A percentile compares a stretch with the other conserved stretches of the same genome.
These are phyloP conservation scores for Cosmia pyralina DNA, from an alignment of 2,888 invertebrate genomes.

Conservation along the genomic window DNA sequence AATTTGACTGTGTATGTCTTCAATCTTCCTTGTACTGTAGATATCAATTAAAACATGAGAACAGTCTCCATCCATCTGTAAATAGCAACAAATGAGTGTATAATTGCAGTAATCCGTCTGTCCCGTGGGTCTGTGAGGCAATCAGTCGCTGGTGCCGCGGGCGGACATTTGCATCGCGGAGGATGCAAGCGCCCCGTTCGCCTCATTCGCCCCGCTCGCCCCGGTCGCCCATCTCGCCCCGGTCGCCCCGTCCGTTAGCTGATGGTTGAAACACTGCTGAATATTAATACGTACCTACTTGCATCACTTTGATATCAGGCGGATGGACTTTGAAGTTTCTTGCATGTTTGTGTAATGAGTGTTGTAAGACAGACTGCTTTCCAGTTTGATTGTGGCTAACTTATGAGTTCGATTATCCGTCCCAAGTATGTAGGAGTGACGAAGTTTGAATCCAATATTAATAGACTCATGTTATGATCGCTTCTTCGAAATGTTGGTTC, in stretches of 20 bases:
- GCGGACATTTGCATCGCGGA: slow-evolving; percentile 61
- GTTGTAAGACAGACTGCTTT: not conserved
- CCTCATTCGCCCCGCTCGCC: not conserved
- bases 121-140: slow-evolving; percentile 57
- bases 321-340: slow-evolving; percentile 52
- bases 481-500: not conserved
- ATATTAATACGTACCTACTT: slow-evolving; percentile 64
- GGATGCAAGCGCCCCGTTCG: slow-evolving; percentile 18
- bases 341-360: slow-evolving; percentile 43
- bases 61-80: slow-evolving; percentile 53
- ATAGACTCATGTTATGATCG: not conserved
- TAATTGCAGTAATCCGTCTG: slow-evolving; percentile 66
- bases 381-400: slow-evolving; percentile 8
- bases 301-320: slow-evolving; percentile 63
- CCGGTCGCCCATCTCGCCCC: not conserved
- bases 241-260: not conserved
- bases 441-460: not conserved
- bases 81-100: slow-evolving; percentile 65
- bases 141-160: slow-evolving; percentile 61
- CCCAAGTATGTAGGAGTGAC: not conserved
- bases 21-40: slow-evolving; percentile 45
- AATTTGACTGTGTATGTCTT: slow-evolving; percentile 6
- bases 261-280: slow-evolving; percentile 50
- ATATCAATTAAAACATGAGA: slow-evolving; percentile 62
- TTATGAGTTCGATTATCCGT: not conserved